Evolutionary conservation across 2,888 invertebrate species (phyloP).

Genomic region (Orgyia antiqua): DNA sequence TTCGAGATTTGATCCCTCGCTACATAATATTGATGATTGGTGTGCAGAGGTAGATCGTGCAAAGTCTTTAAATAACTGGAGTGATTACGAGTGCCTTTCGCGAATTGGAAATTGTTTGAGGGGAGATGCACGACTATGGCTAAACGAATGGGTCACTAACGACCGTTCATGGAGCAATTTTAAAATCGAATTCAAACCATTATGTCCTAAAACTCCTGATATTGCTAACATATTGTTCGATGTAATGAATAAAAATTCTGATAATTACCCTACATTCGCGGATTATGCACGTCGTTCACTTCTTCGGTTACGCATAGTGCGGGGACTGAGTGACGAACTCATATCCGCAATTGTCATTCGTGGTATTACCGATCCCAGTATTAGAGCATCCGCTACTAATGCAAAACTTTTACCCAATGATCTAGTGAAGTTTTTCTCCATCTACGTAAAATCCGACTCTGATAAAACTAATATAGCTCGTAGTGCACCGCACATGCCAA

Average conservation of each 20-base stretch:
- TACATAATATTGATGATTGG: slow-evolving; percentile 22
- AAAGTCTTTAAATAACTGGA: slow-evolving; percentile 9
- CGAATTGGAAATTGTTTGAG: no score
- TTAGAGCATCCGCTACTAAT: no score
- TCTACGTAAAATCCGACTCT: no score
- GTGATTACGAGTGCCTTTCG: no score
- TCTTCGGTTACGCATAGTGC: not conserved
- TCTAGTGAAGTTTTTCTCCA: no score
- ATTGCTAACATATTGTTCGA: slow-evolving; percentile 8
- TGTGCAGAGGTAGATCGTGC: slow-evolving; percentile 24
- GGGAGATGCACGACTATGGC: no score
- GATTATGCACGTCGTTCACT: slow-evolving; percentile 20
- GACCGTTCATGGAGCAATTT: not conserved
- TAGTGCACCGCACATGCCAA: no score
- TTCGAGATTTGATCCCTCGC: slow-evolving; percentile 20
- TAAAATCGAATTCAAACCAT: slow-evolving; percentile 4
- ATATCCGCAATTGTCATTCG: no score
- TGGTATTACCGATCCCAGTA: no score
- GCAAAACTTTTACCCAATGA: no score
- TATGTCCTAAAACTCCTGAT: slow-evolving; percentile 2
- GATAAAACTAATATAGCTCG: no score
- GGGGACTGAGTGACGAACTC: not conserved
- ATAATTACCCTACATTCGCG: slow-evolving; percentile 19
- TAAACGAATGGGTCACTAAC: not conserved
- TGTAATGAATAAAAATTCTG: not conserved